Evolutionary conservation across 2,888 invertebrate species (phyloP), one percentile per base, ranked within the genome.

Genomic region (Cordilura impudica): DNA sequence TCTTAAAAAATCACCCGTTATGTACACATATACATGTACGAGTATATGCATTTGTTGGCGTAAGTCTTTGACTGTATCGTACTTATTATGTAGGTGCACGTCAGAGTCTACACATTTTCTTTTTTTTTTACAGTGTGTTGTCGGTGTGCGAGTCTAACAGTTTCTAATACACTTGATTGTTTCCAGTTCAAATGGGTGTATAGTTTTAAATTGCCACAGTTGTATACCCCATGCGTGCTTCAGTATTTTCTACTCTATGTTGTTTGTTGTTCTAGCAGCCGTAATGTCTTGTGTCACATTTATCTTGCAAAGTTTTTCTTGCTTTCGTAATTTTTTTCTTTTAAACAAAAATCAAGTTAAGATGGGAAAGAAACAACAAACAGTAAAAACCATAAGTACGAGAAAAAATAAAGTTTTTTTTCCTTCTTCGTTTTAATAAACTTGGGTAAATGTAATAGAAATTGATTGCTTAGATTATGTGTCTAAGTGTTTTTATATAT

Each of bases 271-370:
- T 69, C 47, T 19, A 65, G 61, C 79, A 83, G 83, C 84, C 84
- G 74, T 84, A 85, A 82, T 85, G 84, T 86, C 85, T 85, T 85
- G 83, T 85, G 84, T 85, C 84, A 85, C 84, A 84, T 87, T 85
- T 87, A 85, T 86, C 86, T 84, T 83, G 80, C 84, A 87, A 86
- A 86, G 85, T 79, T 85, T 87, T 85, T 82, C 83, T 82, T 74
- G 43, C n/a, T 54, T 49, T 45, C 7, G 19, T 58, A 29, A n/a
- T 16, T 45, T 56, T 47, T 54, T 12, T 31, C 14, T 49, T 56
- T 35, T 49, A 8, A 10, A 63, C 63, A n/a, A 23, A 31, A 58
- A 31, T 45, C 45, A 53, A 45, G 29, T 29, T 12, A 21, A 69
- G 16, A 18, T 19, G 16, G 8, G 12, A n/a, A 58, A 35, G 21